Percentiles rank a stretch among this genome's conserved stretches.
Evolutionary conservation across 2,797 vertebrate species (phyloP).

Genomic region (Enteromius unitaeniatus): DNA sequence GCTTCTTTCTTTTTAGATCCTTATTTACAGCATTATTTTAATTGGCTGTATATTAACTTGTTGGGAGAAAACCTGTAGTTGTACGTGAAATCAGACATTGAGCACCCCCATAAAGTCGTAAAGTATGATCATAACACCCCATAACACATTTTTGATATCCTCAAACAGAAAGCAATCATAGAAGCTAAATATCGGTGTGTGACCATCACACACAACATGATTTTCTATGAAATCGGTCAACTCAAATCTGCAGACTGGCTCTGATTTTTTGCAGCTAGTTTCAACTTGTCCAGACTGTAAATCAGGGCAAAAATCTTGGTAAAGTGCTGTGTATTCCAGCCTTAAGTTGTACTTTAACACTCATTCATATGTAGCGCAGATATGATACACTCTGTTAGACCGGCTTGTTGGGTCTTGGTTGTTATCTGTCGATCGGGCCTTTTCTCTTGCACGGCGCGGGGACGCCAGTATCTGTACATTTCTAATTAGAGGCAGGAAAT

Average conservation of each 20-base stretch:
- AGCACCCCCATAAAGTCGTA: too few species aligned
- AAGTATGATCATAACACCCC: too few species aligned
- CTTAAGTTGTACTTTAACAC: constrained; percentile 23
- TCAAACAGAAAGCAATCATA: not conserved
- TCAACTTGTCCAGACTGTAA: not conserved
- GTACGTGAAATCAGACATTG: too few species aligned
- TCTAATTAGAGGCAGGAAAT: constrained; percentile 90
- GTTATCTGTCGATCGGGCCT: constrained; percentile 66
- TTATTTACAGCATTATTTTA: too few species aligned
- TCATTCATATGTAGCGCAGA: constrained; percentile 47
- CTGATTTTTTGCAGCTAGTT: not conserved
- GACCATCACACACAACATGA: not conserved
- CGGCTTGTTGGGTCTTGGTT: constrained; percentile 64
- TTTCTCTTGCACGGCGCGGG: constrained; percentile 62
- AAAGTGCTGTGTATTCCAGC: not conserved
- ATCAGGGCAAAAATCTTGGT: not conserved
- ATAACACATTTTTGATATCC: not conserved
- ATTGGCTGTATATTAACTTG: too few species aligned
- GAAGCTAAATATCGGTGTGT: not conserved
- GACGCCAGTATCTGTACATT: constrained; percentile 79
- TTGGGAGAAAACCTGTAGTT: too few species aligned
- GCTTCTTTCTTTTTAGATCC: too few species aligned
- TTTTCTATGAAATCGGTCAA: not conserved
- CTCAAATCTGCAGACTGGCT: not conserved
- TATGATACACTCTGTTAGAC: constrained; percentile 48